These are phyloP conservation scores for Otus scops DNA, from an alignment of 2,797 vertebrate genomes.

Conservation along the genomic window DNA sequence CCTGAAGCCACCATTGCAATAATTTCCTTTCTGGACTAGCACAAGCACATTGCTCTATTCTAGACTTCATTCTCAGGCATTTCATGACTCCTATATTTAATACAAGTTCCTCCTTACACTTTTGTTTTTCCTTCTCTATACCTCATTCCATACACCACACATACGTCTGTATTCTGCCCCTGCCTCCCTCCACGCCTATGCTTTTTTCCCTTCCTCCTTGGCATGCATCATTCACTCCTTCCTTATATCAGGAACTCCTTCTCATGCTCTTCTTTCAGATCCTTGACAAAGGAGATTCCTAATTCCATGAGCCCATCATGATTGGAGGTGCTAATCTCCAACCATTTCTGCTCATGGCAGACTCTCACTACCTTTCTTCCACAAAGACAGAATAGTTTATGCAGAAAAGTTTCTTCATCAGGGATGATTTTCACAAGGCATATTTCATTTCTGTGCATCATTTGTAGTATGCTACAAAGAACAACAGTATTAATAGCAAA, in stretches of 20 bases:
- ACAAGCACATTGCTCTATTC: background rate
- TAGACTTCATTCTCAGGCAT: background rate
- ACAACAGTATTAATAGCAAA: background rate
- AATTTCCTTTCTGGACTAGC: background rate
- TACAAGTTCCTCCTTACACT: background rate
- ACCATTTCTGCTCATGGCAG: background rate
- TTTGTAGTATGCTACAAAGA: background rate
- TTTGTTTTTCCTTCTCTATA: background rate
- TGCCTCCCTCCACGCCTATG: background rate
- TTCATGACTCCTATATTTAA: background rate
- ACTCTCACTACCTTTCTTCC: background rate
- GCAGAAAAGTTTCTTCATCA: background rate
- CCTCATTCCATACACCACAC: background rate
- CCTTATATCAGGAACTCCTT: background rate
- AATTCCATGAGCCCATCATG: background rate
- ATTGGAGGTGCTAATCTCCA: background rate
- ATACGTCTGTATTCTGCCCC: background rate
- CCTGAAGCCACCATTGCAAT: background rate
- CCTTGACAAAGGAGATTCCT: background rate
- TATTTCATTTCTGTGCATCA: background rate
- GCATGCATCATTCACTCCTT: background rate
- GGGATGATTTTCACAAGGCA: background rate
- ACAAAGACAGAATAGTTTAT: background rate
- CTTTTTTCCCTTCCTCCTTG: background rate
- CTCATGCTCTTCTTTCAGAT: background rate